Base-by-base conservation (phyloP, 2,888 invertebrate genomes). In the Morinoia aosen region DNA sequence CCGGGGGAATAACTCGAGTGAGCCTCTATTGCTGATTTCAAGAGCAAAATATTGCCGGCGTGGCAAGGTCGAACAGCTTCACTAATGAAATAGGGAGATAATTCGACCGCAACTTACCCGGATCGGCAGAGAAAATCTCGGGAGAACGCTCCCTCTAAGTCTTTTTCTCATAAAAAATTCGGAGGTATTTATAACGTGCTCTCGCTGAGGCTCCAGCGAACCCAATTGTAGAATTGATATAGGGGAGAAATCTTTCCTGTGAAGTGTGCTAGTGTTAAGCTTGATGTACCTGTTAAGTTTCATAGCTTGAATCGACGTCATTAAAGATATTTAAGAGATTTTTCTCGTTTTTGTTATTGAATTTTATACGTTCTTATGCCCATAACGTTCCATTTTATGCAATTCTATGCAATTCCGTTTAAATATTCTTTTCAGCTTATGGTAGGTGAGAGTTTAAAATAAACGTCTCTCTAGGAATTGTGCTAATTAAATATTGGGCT, bases 1-100 rank as follows among this genome's bases (percentile, higher is more conserved):
- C 90, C 39, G 39, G 90, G 90, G 90, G 39, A 90, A 90, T 90
- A 90, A 90, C 90, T 39, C 40, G 48, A 90, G 48, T 90, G 90
- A 90, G 90, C 48, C 90, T 90, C 90, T 40, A 90, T 14, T 90
- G 90, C 90, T 40, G 90, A 39, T 48, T 76, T 76, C 76, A 76
- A 76, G 76, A 39, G 90, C 90, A 90, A 90, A 90, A 90, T 90
- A 90, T 90, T 90, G 48, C 90, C 48, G 11, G 48, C 90, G n/a
- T 90, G 39, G 39, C 76, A 76, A 76, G 76, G 76, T 76, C 76
- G 25, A 76, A 76, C 76, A 76, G 76, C 76, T 33, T 76, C 76
- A 76, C 76, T 76, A 76, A 33, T 76, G 76, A 76, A 76, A 76
- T 76, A 76, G 76, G 33, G 76, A 76, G 76, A 76, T 76, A 76